Conservation (phyloP, 1,140 invertebrate genomes). For the Drosophila sulfurigaster region DNA sequence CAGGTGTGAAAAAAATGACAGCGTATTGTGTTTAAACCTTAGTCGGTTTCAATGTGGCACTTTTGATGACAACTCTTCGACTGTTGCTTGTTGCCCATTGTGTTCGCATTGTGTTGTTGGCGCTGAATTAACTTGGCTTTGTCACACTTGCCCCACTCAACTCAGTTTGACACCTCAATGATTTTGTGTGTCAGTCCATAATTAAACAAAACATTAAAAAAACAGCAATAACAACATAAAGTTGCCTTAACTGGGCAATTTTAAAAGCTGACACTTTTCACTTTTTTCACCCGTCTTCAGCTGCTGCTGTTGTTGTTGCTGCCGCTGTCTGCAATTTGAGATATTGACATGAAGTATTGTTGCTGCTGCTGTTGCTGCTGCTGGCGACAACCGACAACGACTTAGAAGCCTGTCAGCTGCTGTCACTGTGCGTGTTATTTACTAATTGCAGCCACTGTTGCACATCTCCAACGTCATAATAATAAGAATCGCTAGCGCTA, state of each 20-base stretch:
- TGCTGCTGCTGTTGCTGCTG: slow-evolving; percentile 2
- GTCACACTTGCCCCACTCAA: slow-evolving; percentile 18
- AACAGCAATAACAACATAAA: slow-evolving; percentile 12
- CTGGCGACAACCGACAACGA: slow-evolving; percentile 2
- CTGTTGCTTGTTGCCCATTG: slow-evolving; percentile 23
- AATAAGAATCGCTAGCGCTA: neutral
- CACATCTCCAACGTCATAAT: neutral
- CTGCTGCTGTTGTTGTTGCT: neutral
- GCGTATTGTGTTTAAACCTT: slow-evolving; percentile 4
- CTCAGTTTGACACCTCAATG: slow-evolving; percentile 70
- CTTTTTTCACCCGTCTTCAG: slow-evolving; percentile 40
- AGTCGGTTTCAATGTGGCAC: neutral
- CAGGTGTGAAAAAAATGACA: slow-evolving; percentile 37
- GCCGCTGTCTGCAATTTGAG: slow-evolving; percentile 28
- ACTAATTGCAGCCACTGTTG: slow-evolving; percentile 37
- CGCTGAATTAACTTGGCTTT: slow-evolving; percentile 11
- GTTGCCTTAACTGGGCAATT: slow-evolving; percentile 23
- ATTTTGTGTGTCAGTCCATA: slow-evolving; percentile 66
- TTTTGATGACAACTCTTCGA: slow-evolving; percentile 2
- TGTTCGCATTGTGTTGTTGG: slow-evolving; percentile 3
- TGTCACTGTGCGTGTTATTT: slow-evolving; percentile 31
- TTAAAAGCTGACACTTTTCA: slow-evolving; percentile 63
- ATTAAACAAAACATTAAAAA: slow-evolving; percentile 42
- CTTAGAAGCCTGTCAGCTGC: slow-evolving; percentile 23
- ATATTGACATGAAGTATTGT: slow-evolving; percentile 14